Evolutionary conservation across 1,140 invertebrate genomes (phyloP), one percentile per base, ranked within the genome.

Genomic region (Rhopalosiphum maidis): DNA sequence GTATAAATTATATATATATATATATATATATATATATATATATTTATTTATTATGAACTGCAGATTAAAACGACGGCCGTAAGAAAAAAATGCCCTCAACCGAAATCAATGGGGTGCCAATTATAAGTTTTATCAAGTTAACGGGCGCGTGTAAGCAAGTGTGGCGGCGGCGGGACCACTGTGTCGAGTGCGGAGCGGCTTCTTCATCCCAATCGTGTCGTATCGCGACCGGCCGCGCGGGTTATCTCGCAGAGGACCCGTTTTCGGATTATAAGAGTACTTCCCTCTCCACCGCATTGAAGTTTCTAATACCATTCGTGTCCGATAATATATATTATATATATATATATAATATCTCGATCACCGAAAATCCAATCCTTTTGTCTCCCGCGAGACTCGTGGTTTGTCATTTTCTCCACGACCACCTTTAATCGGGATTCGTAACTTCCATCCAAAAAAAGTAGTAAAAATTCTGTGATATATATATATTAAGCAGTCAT

Each of bases 71-170:
- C 91, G 18, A 43, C 54, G 87, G 7, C 21, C n/a, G 87, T 11
- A 37, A 60, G 88, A 18, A 41, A 93, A 92, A 92, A 92, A 85
- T 85, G 82, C 77, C 37, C 48, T 86, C 35, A 9, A 43, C 46
- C n/a, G 82, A 86, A 93, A 93, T 93, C 91, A 86, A 93, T 93
- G 91, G 91, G 91, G 91, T 86, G 91, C 91, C 91, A 93, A 93
- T 93, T 93, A 93, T 93, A 93, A 93, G 91, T 93, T 93, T 93
- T 86, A 86, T 93, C 68, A 48, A 82, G 41, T 77, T n/a, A 35
- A 8, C 48, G 30, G 25, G 46, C 15, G 30, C 9, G 25, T n/a
- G 90, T n/a, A 82, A 82, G 41, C 60, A 46, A 82, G 60, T 46
- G 60, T 68, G 30, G 60, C 9, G 60, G 60, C 60, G 30, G n/a